A percentile compares a stretch with the other conserved stretches of the same genome.
Conservation (phyloP, 2,888 invertebrate genomes). For the Dendrolimus houi region DNA sequence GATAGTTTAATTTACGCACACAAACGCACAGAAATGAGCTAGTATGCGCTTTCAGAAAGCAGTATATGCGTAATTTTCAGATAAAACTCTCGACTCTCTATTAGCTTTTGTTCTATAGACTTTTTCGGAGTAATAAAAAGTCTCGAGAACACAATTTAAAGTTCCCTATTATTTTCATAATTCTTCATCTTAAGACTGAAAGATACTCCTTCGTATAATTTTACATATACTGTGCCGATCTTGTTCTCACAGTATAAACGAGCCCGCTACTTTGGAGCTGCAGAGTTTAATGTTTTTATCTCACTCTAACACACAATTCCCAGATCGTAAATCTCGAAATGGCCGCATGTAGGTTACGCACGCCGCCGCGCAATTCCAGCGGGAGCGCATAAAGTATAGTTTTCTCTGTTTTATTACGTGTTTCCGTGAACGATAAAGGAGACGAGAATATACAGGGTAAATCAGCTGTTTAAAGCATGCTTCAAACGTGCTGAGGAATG, state of each 20-base stretch:
- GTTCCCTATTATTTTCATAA: background rate
- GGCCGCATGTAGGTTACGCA: constrained; percentile 78
- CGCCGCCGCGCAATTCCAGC: constrained; percentile 67
- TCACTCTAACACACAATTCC: constrained; percentile 75
- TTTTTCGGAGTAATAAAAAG: too few relatives aligned
- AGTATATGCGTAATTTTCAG: constrained; percentile 34
- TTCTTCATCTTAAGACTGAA: background rate
- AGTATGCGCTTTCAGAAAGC: constrained; percentile 54
- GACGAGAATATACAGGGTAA: constrained; percentile 65
- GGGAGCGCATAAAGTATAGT: constrained; percentile 73
- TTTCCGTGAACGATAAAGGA: constrained; percentile 70
- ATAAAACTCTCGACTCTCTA: constrained; percentile 19
- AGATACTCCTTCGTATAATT: constrained; percentile 20
- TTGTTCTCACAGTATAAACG: constrained; percentile 59
- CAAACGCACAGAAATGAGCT: constrained; percentile 62
- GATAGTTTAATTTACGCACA: constrained; percentile 75
- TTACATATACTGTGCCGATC: constrained; percentile 45
- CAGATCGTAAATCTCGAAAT: constrained; percentile 78
- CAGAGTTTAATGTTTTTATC: constrained; percentile 71
- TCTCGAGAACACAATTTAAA: background rate
- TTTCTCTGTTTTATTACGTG: constrained; percentile 75
- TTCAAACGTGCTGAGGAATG: constrained; percentile 75
- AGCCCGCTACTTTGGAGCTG: constrained; percentile 54
- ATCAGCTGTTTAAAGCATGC: constrained; percentile 76
- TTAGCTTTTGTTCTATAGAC: background rate